Conservation (phyloP, 30 jellyfish, hydroid and myxozoan species). For the Aurelia coerulea region DNA sequence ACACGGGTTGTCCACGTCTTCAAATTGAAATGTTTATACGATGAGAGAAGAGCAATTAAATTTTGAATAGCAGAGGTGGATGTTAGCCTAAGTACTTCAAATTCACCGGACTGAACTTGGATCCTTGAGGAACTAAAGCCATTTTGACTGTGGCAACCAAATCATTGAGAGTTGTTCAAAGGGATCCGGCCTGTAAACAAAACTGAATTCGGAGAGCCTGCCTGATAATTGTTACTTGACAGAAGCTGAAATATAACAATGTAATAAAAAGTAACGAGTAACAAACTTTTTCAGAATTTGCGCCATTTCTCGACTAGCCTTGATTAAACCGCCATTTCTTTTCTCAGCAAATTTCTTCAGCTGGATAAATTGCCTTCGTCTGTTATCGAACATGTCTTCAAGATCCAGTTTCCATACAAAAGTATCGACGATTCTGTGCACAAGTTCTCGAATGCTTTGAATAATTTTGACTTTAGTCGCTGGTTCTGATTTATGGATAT, state of each 20-base stretch:
- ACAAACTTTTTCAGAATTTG: conserved; percentile 19
- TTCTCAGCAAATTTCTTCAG: conserved; percentile 53
- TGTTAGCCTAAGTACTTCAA: no score
- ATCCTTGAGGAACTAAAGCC: no score
- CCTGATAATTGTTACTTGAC: no score
- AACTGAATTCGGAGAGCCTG: neutral
- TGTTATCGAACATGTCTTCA: conserved; percentile 19
- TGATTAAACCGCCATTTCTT: neutral
- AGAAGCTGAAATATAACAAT: no score
- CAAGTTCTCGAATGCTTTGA: neutral
- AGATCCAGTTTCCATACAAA: conserved; percentile 47
- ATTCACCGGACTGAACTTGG: no score
- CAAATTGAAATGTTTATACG: no score
- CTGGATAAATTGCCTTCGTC: conserved; percentile 71
- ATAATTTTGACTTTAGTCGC: conserved; percentile 47
- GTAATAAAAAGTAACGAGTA: no score
- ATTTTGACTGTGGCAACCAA: no score
- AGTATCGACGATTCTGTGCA: neutral
- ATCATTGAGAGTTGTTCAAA: no score
- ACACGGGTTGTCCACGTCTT: no score
- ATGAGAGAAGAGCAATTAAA: no score
- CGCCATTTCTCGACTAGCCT: neutral
- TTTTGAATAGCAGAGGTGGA: no score
- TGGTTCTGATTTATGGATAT: neutral
- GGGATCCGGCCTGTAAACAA: neutral